Evolutionary conservation across 2,797 vertebrate species (phyloP), one percentile per base, ranked within the genome.

Genomic region (Hoplostethus atlanticus): DNA sequence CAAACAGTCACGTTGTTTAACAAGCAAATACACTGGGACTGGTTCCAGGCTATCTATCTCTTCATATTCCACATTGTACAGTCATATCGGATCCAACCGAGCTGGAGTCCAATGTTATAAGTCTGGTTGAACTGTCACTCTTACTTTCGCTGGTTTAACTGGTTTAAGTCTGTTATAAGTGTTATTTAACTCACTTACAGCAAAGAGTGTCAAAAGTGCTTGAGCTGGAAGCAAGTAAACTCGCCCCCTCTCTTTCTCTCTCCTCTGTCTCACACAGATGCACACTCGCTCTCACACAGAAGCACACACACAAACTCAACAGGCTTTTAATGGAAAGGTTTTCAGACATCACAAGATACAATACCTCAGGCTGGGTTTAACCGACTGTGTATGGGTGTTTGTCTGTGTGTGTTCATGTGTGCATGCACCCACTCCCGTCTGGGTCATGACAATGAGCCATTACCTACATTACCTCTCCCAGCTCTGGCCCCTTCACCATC

Each of bases 311-410:
- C 34, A 36, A 36, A 36, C 38, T 40, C 38, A 40, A 40, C 10
- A 42, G 40, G 40, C 3, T 40, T 73, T 74, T 61, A 68, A 58
- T 44, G 30, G 52, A 71, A 64, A 67, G 21, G 28, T 40, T 56
- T 68, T 63, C 30, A 53, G 53, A 59, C 62, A 53, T 21, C 47
- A 66, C 21, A 34, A 36, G 58, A 54, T 17, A 34, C 15, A 28
- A 34, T 36, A 36, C 34, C 34, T 36, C 34, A 36, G 7, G 6
- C 34, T 36, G 34, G 34, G 34, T 8, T 36, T 36, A 36, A 6
- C 34, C 5, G 34, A 6, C 34, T 36, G 7, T 36, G 34, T 36
- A 36, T 36, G 34, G 5, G 5, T 36, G 34, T 36, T 36, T 36
- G 34, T 8, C 1, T 36, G 34, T 8, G 34, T 36, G 7, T 66